Percentiles rank a stretch among this genome's conserved stretches.
Conservation (phyloP, 2,797 vertebrate genomes). For the Peromyscus aztecus region DNA sequence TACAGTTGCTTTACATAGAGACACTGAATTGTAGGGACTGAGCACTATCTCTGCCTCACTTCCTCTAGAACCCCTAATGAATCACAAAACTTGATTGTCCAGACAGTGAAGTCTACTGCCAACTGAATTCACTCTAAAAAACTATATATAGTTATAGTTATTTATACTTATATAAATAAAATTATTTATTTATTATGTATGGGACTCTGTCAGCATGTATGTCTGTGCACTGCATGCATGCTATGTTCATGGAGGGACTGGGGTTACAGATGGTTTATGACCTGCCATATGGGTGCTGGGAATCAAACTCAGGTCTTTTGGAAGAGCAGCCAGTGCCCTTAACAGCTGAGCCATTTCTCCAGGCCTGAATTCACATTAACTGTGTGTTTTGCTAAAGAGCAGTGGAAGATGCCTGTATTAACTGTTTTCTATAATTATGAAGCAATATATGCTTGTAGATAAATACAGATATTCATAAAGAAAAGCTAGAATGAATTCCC, state of each 20-base stretch:
- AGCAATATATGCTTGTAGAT: conserved; percentile 59
- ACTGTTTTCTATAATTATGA: conserved; percentile 58
- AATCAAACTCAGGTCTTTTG: background rate
- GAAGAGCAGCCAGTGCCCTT: background rate
- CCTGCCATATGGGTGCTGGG: background rate
- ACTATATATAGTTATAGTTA: too few relatives aligned
- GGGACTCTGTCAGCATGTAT: background rate
- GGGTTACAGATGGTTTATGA: background rate
- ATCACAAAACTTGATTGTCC: conserved; percentile 79
- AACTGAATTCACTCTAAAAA: conserved; percentile 83
- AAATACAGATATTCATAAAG: conserved; percentile 31
- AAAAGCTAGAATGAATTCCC: conserved; percentile 41
- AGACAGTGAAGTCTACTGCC: conserved; percentile 59
- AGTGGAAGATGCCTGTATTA: conserved; percentile 78
- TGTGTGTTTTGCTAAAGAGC: conserved; percentile 76
- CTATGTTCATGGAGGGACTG: background rate
- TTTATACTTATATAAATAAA: background rate
- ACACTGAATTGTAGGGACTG: conserved; percentile 23
- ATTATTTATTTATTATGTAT: background rate
- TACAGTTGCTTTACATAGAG: conserved; percentile 31
- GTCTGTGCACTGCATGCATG: background rate
- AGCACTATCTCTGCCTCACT: conserved; percentile 57
- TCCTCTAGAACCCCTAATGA: conserved; percentile 67
- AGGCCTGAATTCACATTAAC: conserved; percentile 81
- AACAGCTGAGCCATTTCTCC: background rate